Evolutionary conservation across 1,140 invertebrate species (phyloP), one percentile per base, ranked within the genome.

Genomic region (Amyelois transitella): DNA sequence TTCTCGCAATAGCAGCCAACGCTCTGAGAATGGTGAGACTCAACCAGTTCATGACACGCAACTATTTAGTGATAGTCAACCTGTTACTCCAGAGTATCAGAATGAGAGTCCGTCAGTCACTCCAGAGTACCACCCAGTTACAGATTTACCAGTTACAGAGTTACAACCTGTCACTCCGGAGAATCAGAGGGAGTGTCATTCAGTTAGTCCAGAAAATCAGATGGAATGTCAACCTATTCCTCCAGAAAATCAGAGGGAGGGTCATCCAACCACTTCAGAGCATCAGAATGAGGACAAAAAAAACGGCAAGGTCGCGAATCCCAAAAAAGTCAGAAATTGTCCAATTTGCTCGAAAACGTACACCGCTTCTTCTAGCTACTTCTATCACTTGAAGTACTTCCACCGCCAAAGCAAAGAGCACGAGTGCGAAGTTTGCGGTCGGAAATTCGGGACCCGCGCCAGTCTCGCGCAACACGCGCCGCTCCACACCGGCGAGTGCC

Each of bases 321-420:
- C 75, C 6, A 92, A 94, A 67, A 91, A 92, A 52, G 90, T 91
- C 2, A 93, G 90, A 56, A 90, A 89, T 6, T 95, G 94, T 65
- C 89, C 91, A 8, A 78, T 92, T 10, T 95, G 94, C 68, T 91
- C 91, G 0, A 94, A 94, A 74, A 90, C 90, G 45, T 95, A 94
- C 79, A 86, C 90, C 8, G 90, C 91, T 3, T 86, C 89, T 0
- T 90, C 92, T 47, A 91, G 91, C 43, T 83, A 92, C 49, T 88
- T 89, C 8, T 88, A 91, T 51, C 93, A 94, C 71, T 51, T 92
- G 21, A 89, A 90, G 17, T 89, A 92, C 55, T 89, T 90, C 1
- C 93, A 94, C 62, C 85, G 88, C 1, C 75, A 86, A 0, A 89
- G 89, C 3, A 89, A 90, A 58, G 90, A 91, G 10, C 86, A 88